A percentile compares a stretch with the other conserved stretches of the same genome.
Conservation (phyloP, 1,140 invertebrate genomes). For the Atta texana region DNA sequence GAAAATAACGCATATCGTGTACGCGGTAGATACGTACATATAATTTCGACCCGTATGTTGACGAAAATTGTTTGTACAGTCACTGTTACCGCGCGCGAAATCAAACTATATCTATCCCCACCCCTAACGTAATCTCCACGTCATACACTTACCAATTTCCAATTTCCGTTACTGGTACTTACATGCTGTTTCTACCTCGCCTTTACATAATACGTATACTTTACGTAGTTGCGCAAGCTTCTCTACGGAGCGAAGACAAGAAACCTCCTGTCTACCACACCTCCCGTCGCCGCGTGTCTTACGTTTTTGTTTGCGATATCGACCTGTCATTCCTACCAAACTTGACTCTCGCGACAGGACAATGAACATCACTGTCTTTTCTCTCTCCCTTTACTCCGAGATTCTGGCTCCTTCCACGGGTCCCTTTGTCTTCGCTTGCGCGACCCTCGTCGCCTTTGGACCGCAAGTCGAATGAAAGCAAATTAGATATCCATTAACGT, state of each 20-base stretch:
- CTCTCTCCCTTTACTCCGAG: not conserved
- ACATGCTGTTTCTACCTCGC: slow-evolving; percentile 50
- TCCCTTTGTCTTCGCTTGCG: slow-evolving; percentile 59
- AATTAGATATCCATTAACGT: slow-evolving; percentile 75
- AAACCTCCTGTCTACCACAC: slow-evolving; percentile 37
- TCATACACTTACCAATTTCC: slow-evolving; percentile 50
- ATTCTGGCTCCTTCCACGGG: not conserved
- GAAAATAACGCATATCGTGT: slow-evolving; percentile 31
- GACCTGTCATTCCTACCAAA: slow-evolving; percentile 51
- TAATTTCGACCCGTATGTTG: slow-evolving; percentile 33
- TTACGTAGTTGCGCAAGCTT: slow-evolving; percentile 54
- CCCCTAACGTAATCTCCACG: slow-evolving; percentile 27
- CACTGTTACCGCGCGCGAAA: slow-evolving; percentile 18
- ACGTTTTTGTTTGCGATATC: slow-evolving; percentile 55
- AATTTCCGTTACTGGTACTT: slow-evolving; percentile 55
- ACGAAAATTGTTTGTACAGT: slow-evolving; percentile 38
- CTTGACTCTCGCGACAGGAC: slow-evolving; percentile 48
- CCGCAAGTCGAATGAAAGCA: slow-evolving; percentile 67
- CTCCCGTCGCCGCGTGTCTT: slow-evolving; percentile 26
- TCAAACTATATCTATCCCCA: slow-evolving; percentile 39
- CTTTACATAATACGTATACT: slow-evolving; percentile 60
- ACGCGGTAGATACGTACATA: not conserved
- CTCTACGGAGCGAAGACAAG: slow-evolving; percentile 24
- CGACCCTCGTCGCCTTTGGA: not conserved
- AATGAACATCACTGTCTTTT: slow-evolving; percentile 37